phyloP scores from a whole-genome alignment of 2,888 invertebrate species.

The Epirrhoe alternata region DNA sequence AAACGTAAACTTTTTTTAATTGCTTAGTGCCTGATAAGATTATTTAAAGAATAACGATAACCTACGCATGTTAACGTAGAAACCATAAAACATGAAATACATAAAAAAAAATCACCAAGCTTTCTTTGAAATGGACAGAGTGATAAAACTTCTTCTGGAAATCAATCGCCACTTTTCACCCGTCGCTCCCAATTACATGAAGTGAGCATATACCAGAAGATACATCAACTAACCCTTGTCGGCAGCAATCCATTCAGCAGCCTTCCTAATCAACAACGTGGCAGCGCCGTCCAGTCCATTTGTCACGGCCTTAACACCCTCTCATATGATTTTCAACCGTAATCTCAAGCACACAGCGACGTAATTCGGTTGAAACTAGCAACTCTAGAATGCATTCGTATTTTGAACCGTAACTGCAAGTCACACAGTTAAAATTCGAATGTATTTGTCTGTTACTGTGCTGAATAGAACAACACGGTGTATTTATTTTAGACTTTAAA shows the following conservation, averaged over 20 bases:
- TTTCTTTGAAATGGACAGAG: neutral
- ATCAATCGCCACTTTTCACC: constrained; percentile 13
- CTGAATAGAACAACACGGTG: constrained; percentile 9
- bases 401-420: constrained; percentile 22
- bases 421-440: constrained; percentile 11
- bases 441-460: constrained; percentile 6
- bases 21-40: too few relatives aligned
- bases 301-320: constrained; percentile 31
- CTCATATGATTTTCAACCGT: constrained; percentile 13
- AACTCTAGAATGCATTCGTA: constrained; percentile 2
- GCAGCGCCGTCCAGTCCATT: constrained; percentile 36
- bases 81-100: neutral
- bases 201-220: constrained; percentile 18
- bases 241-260: constrained; percentile 33
- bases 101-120: neutral
- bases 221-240: constrained; percentile 26
- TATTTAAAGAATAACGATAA: too few relatives aligned
- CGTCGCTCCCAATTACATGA: constrained; percentile 18
- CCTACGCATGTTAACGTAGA: too few relatives aligned
- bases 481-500: constrained; percentile 21
- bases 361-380: neutral
- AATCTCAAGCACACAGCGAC: neutral
- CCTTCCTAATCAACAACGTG: constrained; percentile 39
- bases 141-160: neutral
- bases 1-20: too few relatives aligned